Conservation (phyloP, 2,888 invertebrate species). For the Elegia similella region DNA sequence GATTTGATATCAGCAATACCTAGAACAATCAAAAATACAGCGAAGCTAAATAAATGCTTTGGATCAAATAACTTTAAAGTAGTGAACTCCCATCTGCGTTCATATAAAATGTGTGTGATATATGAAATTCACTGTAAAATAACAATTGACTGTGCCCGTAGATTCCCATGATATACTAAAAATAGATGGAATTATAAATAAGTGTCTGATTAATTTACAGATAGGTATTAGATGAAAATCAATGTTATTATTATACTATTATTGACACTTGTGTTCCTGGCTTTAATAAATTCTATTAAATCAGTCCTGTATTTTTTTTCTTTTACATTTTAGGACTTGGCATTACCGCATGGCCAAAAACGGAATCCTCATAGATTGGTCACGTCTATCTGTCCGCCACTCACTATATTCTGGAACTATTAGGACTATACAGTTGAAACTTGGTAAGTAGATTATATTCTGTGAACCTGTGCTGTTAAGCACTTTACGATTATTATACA, state of each 20-base stretch:
- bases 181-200: conserved; percentile 18
- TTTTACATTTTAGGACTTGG: neutral
- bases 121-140: conserved; percentile 16
- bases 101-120: conserved; percentile 17
- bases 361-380: too few species aligned
- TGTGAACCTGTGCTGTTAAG: too few species aligned
- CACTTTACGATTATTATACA: too few species aligned
- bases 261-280: conserved; percentile 72
- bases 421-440: too few species aligned
- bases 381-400: too few species aligned
- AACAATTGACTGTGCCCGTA: conserved; percentile 6
- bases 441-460: too few species aligned
- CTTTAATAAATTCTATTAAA: conserved; percentile 69
- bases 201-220: conserved; percentile 35
- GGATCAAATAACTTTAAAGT: conserved; percentile 16
- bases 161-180: conserved; percentile 3
- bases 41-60: conserved; percentile 13
- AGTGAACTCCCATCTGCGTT: neutral
- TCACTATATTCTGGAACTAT: too few species aligned
- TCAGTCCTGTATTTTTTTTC: conserved; percentile 24
- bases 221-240: conserved; percentile 15
- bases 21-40: conserved; percentile 8
- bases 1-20: conserved; percentile 17
- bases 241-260: conserved; percentile 32
- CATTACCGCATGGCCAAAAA: too few species aligned